Conservation (phyloP, 2,888 invertebrate genomes). For the Disparrhopalites patrizii region DNA sequence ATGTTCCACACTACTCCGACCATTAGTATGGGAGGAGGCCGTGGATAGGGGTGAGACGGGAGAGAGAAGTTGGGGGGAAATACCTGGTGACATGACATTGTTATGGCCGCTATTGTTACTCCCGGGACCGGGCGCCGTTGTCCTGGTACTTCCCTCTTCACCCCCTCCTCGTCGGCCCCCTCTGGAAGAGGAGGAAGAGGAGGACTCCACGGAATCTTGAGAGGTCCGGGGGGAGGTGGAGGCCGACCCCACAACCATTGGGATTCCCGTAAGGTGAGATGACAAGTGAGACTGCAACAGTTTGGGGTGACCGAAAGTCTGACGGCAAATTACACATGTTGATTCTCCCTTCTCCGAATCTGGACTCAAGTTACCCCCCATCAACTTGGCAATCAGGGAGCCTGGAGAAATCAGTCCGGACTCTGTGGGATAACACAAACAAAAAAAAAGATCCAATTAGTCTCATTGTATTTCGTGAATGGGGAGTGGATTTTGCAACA, state of each 20-base stretch:
- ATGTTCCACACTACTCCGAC: background rate
- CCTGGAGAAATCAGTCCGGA: slow-evolving; percentile 18
- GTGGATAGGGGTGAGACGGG: slow-evolving; percentile 33
- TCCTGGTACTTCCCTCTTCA: too few species aligned
- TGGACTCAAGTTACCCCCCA: slow-evolving; percentile 26
- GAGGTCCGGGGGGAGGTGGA: slow-evolving; percentile 11
- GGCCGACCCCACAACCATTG: background rate
- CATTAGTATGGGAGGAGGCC: slow-evolving; percentile 15
- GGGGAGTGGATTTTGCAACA: too few species aligned
- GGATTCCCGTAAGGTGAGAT: slow-evolving; percentile 35
- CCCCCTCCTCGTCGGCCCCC: background rate
- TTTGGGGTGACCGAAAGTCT: slow-evolving; percentile 41
- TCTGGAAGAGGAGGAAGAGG: background rate
- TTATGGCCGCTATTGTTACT: slow-evolving; percentile 5
- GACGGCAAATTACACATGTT: slow-evolving; percentile 45
- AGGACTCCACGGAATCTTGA: slow-evolving; percentile 1
- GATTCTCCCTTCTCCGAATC: slow-evolving; percentile 32
- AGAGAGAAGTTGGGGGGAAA: slow-evolving; percentile 23
- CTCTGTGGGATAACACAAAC: background rate
- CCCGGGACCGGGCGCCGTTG: background rate
- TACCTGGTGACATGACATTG: slow-evolving; percentile 20
- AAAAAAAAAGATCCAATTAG: slow-evolving; percentile 1
- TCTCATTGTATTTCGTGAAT: too few species aligned
- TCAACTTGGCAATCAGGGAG: slow-evolving; percentile 25
- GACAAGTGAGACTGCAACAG: slow-evolving; percentile 44